Base-by-base conservation (phyloP, 92 coral and sea anemone genomes). In the Zoanthus solanderi region DNA sequence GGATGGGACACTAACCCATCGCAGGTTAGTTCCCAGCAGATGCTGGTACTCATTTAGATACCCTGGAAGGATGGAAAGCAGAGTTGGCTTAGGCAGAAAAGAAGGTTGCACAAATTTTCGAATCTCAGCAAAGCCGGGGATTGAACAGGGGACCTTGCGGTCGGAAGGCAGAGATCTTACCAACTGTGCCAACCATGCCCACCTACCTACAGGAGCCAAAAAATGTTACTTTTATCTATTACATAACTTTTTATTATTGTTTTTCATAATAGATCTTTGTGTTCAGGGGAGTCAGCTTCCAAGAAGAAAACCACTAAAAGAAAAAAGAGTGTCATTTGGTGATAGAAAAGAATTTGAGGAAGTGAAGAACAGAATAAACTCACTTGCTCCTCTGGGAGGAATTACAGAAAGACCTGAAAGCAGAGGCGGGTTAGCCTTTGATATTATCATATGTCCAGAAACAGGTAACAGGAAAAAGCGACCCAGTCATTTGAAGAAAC, bases 391-490 rank as follows among this genome's bases (percentile, higher is more conserved):
- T 9, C 72, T 86, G 47, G 95, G 95, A 15, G 92, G 96, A 23
- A 87, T 94, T 9, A 77, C 90, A 30, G 96, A 94, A 34, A 90
- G 99, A 60, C 99, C 99, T 0, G 92, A 94, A 72, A 97, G 97
- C 44, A 88, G 98, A 75, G 99, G 97, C 0, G 99, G 97, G 6
- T 72, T 97, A 84, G 95, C 96, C 10, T 97, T 97, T 87, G 96
- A 97, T 72, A 91, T 69, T 12, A 29, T 90, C 84, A 82, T 93
- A 45, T 93, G 92, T 72, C 99, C 99, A 65, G 98, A 97, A 61
- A 95, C 98, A 10, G 99, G 98, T 0, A 97, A 97, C 72, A 93
- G 93, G 54, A 97, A 95, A 80, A 95, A 95, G 82, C 84, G 94
- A 71, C 99, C 98, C 6, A 83, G 76, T 16, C 94, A 94, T 71